These are phyloP conservation scores for Campoletis sonorensis DNA, from an alignment of 1,140 invertebrate species.

Conservation along the genomic window DNA sequence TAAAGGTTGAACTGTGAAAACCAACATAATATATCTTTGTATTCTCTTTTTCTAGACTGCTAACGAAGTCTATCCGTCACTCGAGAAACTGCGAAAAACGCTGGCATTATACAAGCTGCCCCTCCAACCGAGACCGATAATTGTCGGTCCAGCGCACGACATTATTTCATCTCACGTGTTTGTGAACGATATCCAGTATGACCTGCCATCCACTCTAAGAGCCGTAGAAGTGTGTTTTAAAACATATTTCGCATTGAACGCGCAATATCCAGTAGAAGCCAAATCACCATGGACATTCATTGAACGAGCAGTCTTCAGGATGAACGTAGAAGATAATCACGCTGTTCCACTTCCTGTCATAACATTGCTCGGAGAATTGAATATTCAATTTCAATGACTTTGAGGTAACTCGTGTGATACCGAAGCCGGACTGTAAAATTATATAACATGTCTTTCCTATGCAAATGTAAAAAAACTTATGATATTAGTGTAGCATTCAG, in stretches of 20 bases:
- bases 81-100: slow-evolving; percentile 8
- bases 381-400: not conserved
- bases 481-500: not conserved
- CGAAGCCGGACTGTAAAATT: not conserved
- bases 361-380: slow-evolving; percentile 10
- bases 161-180: slow-evolving; percentile 34
- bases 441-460: slow-evolving; percentile 1
- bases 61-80: not conserved
- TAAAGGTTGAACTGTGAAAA: too few relatives aligned
- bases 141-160: slow-evolving; percentile 1
- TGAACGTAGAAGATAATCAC: not conserved
- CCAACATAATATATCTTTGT: not conserved
- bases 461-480: slow-evolving; percentile 2
- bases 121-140: slow-evolving; percentile 7
- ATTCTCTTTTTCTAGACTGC: not conserved
- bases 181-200: slow-evolving; percentile 19
- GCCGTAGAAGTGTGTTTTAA: slow-evolving; percentile 24
- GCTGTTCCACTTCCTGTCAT: not conserved
- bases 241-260: slow-evolving; percentile 19
- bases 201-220: not conserved
- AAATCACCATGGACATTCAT: slow-evolving; percentile 30
- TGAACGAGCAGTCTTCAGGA: slow-evolving; percentile 29
- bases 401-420: too few relatives aligned
- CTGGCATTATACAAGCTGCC: not conserved
- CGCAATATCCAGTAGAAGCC: slow-evolving; percentile 9